A percentile compares a stretch with the other conserved stretches of the same genome.
Conservation (phyloP, 2,888 invertebrate genomes). For the Aleiodes leptofemur region DNA sequence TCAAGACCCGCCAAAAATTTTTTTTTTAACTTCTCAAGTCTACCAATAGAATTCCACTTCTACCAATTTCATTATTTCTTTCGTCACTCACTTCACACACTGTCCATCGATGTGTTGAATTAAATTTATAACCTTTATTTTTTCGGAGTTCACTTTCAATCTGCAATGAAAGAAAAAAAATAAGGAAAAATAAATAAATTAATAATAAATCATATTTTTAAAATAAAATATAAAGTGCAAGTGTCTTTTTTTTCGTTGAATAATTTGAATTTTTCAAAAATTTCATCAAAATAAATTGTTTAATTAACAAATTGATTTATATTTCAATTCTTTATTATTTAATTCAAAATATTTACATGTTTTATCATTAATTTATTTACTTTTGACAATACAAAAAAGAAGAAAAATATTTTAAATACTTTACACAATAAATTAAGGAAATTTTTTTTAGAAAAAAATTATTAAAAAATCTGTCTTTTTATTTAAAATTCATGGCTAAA, state of each 20-base stretch:
- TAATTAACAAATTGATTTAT: no score
- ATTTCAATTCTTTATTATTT: constrained; percentile 6
- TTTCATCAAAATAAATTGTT: constrained; percentile 7
- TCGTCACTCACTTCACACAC: background rate
- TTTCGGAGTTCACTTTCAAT: no score
- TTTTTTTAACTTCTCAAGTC: background rate
- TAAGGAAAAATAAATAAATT: background rate
- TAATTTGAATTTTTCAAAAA: background rate
- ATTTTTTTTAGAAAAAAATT: background rate
- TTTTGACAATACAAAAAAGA: constrained; percentile 5
- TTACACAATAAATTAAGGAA: constrained; percentile 5
- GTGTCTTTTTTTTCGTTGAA: background rate
- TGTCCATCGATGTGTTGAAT: background rate
- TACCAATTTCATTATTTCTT: background rate
- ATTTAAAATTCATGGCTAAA: background rate
- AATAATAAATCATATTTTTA: background rate
- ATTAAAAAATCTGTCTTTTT: background rate
- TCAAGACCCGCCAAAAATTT: background rate
- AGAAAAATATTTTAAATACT: constrained; percentile 8
- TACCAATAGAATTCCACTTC: background rate
- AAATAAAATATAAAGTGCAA: no score
- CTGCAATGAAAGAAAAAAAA: background rate
- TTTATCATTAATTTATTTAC: background rate
- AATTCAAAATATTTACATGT: constrained; percentile 15
- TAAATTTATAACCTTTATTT: background rate